Evolutionary conservation across 1,140 invertebrate species (phyloP), one percentile per base, ranked within the genome.

Genomic region (Brachionus angularis): DNA sequence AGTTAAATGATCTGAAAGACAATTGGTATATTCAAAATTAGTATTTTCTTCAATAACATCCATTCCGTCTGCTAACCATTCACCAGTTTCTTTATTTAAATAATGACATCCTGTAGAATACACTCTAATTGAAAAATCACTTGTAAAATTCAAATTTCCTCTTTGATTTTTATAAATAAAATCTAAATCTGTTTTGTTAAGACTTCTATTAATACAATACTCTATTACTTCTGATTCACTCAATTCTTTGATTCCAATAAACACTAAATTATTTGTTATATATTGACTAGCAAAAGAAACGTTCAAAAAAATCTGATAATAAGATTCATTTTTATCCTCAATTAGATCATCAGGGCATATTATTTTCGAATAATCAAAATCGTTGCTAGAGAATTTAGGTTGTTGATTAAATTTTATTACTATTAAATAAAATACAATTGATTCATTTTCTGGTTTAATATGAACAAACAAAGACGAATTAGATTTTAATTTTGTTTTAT

Each of bases 1-100:
- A 10, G 82, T 81, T 72, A 82, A 71, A 72, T 83, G 81, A 61
- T 47, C 79, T 72, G 78, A 80, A 5, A 71, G 36, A 72, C 80
- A 82, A 0, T 76, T 64, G 0, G 76, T 76, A 4, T 44, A 23
- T 1, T 39, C 33, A 1, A 58, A 53, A 36, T 53, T 72, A 25
- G 77, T 78, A n/a, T n/a, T n/a, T 27, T 73, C 50, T 1, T 23
- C 36, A n/a, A 74, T 69, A 72, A 79, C 78, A 52, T 71, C 49
- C 39, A 76, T 77, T 29, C 77, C 77, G 25, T 77, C 67, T 0
- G 73, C 71, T 7, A 55, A 42, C 76, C 77, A 78, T 21, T 72
- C 73, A 46, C 77, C 74, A 21, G 73, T 73, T n/a, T n/a, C n/a
- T 10, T 34, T 23, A 31, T 74, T 74, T 10, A 62, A 74, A 52